Percentiles rank a stretch among this genome's conserved stretches.
These are phyloP conservation scores for Argyresthia goedartella DNA, from an alignment of 2,888 invertebrate species.

Conservation along the genomic window DNA sequence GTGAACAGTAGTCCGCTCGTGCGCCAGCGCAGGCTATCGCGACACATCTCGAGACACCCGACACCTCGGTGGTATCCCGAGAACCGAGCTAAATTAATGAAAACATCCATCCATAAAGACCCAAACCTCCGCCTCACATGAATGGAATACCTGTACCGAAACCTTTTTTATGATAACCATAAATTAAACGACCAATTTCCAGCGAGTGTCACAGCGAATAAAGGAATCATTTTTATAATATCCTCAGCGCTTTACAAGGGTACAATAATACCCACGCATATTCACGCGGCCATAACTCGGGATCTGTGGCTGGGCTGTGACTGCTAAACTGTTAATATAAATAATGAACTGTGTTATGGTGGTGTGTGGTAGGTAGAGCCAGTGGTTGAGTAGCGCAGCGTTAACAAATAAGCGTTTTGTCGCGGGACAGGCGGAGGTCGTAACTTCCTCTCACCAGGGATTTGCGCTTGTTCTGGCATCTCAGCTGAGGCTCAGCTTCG, in stretches of 20 bases:
- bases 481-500: neutral
- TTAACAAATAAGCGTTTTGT: conserved; percentile 64
- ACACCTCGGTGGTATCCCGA: conserved; percentile 53
- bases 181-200: conserved; percentile 68
- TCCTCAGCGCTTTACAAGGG: conserved; percentile 68
- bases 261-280: conserved; percentile 70
- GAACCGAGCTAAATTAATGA: conserved; percentile 65
- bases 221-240: conserved; percentile 71
- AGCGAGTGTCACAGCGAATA: conserved; percentile 68
- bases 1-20: conserved; percentile 49
- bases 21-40: conserved; percentile 14
- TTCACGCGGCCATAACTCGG: conserved; percentile 65
- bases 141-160: conserved; percentile 69
- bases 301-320: conserved; percentile 53
- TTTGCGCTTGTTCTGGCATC: conserved; percentile 20
- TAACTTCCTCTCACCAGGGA: conserved; percentile 18
- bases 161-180: conserved; percentile 67
- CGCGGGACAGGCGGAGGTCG: conserved; percentile 22
- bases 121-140: conserved; percentile 70
- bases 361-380: conserved; percentile 52
- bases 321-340: conserved; percentile 71
- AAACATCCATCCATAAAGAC: conserved; percentile 69
- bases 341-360: conserved; percentile 69
- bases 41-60: conserved; percentile 40
- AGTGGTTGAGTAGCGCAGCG: conserved; percentile 18